Evolutionary conservation across 2,113 vertebrate species (phyloP), one percentile per base, ranked within the genome.

Genomic region (Rutilus rutilus): DNA sequence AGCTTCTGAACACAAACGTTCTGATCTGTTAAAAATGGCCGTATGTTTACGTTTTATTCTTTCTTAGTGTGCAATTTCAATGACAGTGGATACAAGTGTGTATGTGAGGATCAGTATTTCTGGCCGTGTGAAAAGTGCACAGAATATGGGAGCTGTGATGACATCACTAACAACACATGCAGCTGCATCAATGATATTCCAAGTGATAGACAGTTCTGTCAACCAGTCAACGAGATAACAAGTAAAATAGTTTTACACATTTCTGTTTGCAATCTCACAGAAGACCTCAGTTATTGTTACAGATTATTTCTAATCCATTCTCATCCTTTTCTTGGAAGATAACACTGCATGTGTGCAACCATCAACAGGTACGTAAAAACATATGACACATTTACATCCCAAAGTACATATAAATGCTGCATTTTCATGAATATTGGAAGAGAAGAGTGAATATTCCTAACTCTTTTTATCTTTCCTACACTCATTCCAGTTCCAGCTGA

Each of bases 131-230:
- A 11, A 3, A 88, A 50, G 78, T 95, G 94, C 47, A 14, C 25
- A 0, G 54, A 73, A 11, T 92, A 93, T 7, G 89, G 89, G 60
- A 65, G 90, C 50, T 94, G 92, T 86, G 87, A 89, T 78, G 59
- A 36, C 2, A 42, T 89, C 30, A 71, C 2, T n/a, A 14, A 89
- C 10, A 71, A 25, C 52, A 42, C 84, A 0, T 95, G 94, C 57
- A 47, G 30, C 0, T 95, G 94, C 33, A 93, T 94, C 89, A 90
- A 76, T 21, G 45, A 2, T 15, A 17, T 92, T n/a, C 93, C 93
- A 23, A 10, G 62, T 12, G 84, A 88, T 33, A 91, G 92, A n/a
- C 73, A 84, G 12, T 91, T 85, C 89, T 95, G 93, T 74, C 86
- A 90, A 33, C 86, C 82, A 83, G 14, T 64, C 17, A 81, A 15